Evolutionary conservation across 2,797 vertebrate genomes (phyloP).

Genomic region (Malacoctenus gilli): DNA sequence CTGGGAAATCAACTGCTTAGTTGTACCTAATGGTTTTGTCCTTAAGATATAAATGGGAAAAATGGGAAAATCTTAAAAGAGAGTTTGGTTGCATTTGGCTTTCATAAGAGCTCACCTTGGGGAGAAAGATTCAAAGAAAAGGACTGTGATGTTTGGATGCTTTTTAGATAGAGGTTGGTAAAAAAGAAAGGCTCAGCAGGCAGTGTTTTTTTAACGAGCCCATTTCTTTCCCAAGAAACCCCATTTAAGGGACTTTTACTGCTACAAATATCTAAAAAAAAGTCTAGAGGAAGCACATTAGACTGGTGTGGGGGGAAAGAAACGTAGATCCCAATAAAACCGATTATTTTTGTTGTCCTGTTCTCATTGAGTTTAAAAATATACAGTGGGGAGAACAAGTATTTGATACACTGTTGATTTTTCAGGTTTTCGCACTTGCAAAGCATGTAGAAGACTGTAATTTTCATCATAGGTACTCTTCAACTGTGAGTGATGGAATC

Average conservation of each 20-base stretch:
- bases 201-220: conserved; percentile 26
- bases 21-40: conserved; percentile 32
- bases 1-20: conserved; percentile 35
- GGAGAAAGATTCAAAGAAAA: conserved; percentile 12
- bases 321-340: conserved; percentile 8
- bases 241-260: conserved; percentile 1
- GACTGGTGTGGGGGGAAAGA: conserved; percentile 2
- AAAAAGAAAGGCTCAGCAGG: conserved; percentile 8
- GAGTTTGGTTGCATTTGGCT: conserved; percentile 25
- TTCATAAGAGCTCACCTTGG: conserved; percentile 24
- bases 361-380: not conserved
- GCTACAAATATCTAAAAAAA: no score
- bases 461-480: no score
- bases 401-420: no score
- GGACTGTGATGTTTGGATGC: conserved; percentile 9
- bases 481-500: no score
- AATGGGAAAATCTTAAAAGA: conserved; percentile 19
- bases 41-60: conserved; percentile 36
- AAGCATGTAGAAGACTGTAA: no score
- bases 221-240: conserved; percentile 1
- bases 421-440: no score
- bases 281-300: no score
- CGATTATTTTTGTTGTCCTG: conserved; percentile 12
- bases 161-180: not conserved
- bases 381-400: no score